phyloP scores from a whole-genome alignment of 2,113 vertebrate genomes.

The Daboia siamensis region DNA sequence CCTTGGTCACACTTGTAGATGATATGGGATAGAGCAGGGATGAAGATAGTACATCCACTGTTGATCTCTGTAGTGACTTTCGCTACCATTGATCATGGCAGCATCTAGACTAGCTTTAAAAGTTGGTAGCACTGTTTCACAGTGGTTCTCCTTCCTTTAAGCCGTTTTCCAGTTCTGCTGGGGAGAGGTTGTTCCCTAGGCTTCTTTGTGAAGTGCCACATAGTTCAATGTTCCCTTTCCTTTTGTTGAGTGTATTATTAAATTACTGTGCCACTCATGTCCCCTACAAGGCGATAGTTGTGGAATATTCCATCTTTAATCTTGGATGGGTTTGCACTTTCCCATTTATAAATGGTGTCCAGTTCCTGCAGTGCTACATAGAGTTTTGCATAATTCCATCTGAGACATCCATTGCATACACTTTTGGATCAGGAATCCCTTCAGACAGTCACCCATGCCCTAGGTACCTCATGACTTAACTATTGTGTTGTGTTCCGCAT shows the following conservation, averaged over 20 bases:
- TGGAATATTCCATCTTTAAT: background rate
- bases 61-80: background rate
- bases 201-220: background rate
- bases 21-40: background rate
- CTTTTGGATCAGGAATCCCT: background rate
- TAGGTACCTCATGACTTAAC: background rate
- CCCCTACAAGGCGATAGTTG: too few relatives aligned
- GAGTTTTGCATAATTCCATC: background rate
- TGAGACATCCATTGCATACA: background rate
- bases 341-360: background rate
- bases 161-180: background rate
- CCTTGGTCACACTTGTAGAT: background rate
- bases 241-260: background rate
- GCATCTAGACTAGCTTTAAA: background rate
- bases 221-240: background rate
- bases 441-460: background rate
- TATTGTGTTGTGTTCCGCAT: background rate
- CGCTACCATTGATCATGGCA: background rate
- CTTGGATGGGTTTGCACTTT: background rate
- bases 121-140: background rate
- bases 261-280: background rate
- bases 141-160: background rate
- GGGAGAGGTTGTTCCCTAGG: background rate
- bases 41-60: background rate
- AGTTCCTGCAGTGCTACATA: background rate